These are phyloP conservation scores for Montipora sp. DNA, from an alignment of 64 coral and sea anemone species.

Conservation along the genomic window DNA sequence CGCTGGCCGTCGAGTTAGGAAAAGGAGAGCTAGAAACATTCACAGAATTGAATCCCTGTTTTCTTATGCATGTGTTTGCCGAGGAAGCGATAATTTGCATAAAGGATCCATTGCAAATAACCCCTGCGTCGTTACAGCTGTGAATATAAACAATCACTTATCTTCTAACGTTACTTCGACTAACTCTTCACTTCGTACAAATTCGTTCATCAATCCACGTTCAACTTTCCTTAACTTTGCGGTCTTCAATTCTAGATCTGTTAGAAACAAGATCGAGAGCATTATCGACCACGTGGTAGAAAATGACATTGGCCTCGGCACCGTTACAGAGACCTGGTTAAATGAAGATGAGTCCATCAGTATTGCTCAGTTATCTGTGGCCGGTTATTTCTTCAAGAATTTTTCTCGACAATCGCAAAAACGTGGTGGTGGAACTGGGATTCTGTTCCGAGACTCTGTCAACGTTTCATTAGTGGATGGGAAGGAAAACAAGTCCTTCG, in stretches of 20 bases:
- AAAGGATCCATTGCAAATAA: constrained; percentile 11
- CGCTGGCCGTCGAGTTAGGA: background rate
- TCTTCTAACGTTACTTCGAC: background rate
- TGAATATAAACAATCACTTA: constrained; percentile 9
- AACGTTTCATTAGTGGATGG: no score
- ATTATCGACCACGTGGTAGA: no score
- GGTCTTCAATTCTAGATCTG: background rate
- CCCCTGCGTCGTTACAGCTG: background rate
- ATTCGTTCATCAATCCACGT: constrained; percentile 7
- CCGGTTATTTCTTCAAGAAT: no score
- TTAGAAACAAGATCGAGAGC: background rate
- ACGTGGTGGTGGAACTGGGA: no score
- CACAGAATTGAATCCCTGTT: background rate
- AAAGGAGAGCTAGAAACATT: background rate
- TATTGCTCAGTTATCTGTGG: no score
- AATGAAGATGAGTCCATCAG: no score
- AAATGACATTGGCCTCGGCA: no score
- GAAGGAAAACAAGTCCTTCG: no score
- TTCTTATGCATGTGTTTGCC: background rate
- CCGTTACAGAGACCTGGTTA: no score
- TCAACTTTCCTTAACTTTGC: constrained; percentile 16
- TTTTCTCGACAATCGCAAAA: no score
- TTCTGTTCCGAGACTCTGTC: no score
- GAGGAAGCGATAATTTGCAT: constrained; percentile 22
- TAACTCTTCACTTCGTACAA: constrained; percentile 15